Evolutionary conservation across 2,797 vertebrate genomes (phyloP).

Genomic region (Macrochelys suwanniensis): DNA sequence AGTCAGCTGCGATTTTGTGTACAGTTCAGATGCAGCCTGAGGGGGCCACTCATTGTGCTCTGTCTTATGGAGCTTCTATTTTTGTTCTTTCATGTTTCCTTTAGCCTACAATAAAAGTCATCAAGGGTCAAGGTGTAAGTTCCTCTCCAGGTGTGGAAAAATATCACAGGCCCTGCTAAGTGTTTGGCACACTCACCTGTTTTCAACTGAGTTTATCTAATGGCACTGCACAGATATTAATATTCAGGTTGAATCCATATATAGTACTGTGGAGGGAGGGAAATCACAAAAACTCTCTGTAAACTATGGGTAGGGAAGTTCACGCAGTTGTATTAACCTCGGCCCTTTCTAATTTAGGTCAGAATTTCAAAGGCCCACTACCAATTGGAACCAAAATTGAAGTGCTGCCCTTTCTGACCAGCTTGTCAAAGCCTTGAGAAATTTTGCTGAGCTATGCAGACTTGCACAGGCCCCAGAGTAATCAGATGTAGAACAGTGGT

Average conservation of each 20-base stretch:
- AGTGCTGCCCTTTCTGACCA: conserved; percentile 43
- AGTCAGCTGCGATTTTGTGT: not conserved
- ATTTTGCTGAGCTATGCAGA: conserved; percentile 53
- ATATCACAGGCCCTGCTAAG: not conserved
- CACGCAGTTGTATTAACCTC: conserved; percentile 8
- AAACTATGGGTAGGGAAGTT: not conserved
- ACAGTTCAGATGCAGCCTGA: not conserved
- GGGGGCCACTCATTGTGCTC: not conserved
- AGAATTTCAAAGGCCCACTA: conserved; percentile 22
- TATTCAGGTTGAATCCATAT: not conserved
- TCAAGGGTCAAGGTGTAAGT: not conserved
- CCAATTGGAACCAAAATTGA: conserved; percentile 27
- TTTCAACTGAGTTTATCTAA: not conserved
- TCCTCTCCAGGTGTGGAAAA: not conserved
- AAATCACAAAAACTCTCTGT: not conserved
- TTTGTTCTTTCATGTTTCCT: not conserved
- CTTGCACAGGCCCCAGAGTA: conserved; percentile 7
- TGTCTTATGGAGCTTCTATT: not conserved
- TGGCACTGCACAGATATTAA: not conserved
- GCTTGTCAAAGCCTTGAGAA: conserved; percentile 46
- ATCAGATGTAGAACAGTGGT: conserved; percentile 28
- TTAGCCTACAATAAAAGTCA: not conserved
- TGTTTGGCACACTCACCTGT: not conserved
- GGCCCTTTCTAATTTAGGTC: conserved; percentile 5
- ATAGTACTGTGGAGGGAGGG: not conserved